Evolutionary conservation across 2,888 invertebrate species (phyloP), one percentile per base, ranked within the genome.

Genomic region (Sminthurides aquaticus): DNA sequence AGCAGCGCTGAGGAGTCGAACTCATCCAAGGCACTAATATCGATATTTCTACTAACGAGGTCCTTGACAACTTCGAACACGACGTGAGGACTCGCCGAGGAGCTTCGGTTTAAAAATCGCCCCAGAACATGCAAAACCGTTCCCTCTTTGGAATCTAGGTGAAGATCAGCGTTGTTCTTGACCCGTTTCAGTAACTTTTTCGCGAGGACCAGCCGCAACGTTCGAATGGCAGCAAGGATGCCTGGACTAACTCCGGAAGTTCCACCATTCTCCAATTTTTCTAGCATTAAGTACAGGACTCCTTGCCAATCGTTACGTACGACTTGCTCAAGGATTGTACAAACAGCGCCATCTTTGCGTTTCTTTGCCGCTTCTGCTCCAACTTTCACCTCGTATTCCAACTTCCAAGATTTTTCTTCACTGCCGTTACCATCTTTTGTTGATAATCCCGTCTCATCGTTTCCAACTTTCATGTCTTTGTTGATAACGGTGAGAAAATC

Each of bases 291-390:
- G 72, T 80, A 80, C 54, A 80, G 76, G 20, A 81, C 77, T 48
- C 81, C 81, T 70, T 80, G 80, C 76, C 81, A 79, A 64, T 80
- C 79, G 52, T 78, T 77, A 28, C 75, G 71, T 3, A 81, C 77
- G 2, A 80, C 79, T 70, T 75, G 74, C 68, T 77, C 68, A 8
- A 75, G 65, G 43, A 75, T 69, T 0, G 71, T 66, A 58, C 63
- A 67, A 15, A 65, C 62, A 26, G 57, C 24, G 5, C 15, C 15
- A 52, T 18, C 22, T 20, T 52, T 20, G 20, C 5, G 11, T 18
- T 18, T 5, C n/a, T 60, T 49, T 26, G n/a, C n/a, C 8, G 22
- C 11, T 1, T 3, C 62, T 1, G 20, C 26, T 5, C 18, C 24
- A 18, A 2, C 2, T 54, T 20, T 8, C 8, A 54, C 54, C 3